Evolutionary conservation across 23 tunicate species (phyloP), one percentile per base, ranked within the genome.

Genomic region (Clavelina lepadiformis): DNA sequence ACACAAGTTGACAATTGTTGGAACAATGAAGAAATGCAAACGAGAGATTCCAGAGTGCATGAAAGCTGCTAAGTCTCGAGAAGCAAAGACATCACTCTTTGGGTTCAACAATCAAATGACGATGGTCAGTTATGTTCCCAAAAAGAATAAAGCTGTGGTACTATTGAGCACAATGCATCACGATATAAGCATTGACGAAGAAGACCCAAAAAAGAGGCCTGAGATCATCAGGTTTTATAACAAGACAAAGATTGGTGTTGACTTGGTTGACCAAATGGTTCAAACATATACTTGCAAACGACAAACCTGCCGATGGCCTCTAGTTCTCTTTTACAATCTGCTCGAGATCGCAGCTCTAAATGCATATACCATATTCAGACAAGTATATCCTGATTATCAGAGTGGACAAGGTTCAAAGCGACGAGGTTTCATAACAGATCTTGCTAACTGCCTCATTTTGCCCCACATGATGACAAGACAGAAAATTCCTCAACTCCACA

Each of bases 211-310:
- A 63, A 63, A 63, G 68, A 63, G 68, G 50, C 68, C 50, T n/a
- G 68, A 63, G 51, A 63, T 63, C 22, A 37, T 63, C 50, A 63
- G 38, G 68, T 63, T 63, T 63, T 35, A 63, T 30, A 7, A 63
- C 68, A 35, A 63, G 50, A 36, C 68, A 5, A 63, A 63, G 68
- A 63, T 63, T 21, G 50, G 22, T 35, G 68, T 63, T 63, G 51
- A 63, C 23, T 28, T 63, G 38, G 68, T 63, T 63, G 68, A 63
- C 38, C 68, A 63, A 63, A 63, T 63, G 68, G 68, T 63, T 63
- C 50, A 36, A 63, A 63, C 68, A 7, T 63, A 36, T 28, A 63
- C 68, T 8, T 36, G 68, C 68, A 63, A 36, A 63, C 37, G 68
- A 63, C 68, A 63, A 63, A 63, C 27, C 30, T 51, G 49, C 49